A percentile compares a stretch with the other conserved stretches of the same genome.
phyloP scores from a whole-genome alignment of 2,888 invertebrate species.

The Galerucella pusilla region DNA sequence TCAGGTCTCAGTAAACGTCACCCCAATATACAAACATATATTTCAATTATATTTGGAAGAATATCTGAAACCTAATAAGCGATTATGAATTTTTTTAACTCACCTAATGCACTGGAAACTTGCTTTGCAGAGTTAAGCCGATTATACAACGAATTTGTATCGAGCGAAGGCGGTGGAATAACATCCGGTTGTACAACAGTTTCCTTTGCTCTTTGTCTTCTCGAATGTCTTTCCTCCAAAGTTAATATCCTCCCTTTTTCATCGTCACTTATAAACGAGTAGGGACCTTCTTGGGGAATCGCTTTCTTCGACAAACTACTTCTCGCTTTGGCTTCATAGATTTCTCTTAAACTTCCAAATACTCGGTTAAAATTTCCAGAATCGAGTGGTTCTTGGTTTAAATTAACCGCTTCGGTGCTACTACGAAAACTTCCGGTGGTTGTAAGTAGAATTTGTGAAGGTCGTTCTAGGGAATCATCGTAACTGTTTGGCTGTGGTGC shows the following conservation, averaged over 20 bases:
- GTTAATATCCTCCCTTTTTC: slow-evolving; percentile 74
- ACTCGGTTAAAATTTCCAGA: slow-evolving; percentile 63
- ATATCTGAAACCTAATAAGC: too few species aligned
- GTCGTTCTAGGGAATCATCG: slow-evolving; percentile 69
- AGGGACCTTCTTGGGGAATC: not conserved
- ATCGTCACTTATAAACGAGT: slow-evolving; percentile 65
- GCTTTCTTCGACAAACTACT: slow-evolving; percentile 51
- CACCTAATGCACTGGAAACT: slow-evolving; percentile 59
- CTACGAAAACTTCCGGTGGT: slow-evolving; percentile 79
- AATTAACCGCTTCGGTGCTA: slow-evolving; percentile 53
- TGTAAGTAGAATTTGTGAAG: slow-evolving; percentile 71
- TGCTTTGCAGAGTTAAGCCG: slow-evolving; percentile 71
- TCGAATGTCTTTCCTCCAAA: slow-evolving; percentile 78
- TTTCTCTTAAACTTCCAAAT: slow-evolving; percentile 79
- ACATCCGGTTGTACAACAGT: slow-evolving; percentile 74
- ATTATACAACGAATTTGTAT: slow-evolving; percentile 69
- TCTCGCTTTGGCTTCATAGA: slow-evolving; percentile 75
- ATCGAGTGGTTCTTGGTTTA: slow-evolving; percentile 51
- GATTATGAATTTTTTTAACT: slow-evolving; percentile 15
- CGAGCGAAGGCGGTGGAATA: slow-evolving; percentile 73
- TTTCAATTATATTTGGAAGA: too few species aligned
- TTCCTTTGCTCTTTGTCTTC: slow-evolving; percentile 73
- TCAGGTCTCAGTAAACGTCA: too few species aligned
- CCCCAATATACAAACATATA: too few species aligned
- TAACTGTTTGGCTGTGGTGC: slow-evolving; percentile 47